A percentile compares a stretch with the other conserved stretches of the same genome.
Evolutionary conservation across 2,888 invertebrate species (phyloP).

Genomic region (Rhabditoides inermis): DNA sequence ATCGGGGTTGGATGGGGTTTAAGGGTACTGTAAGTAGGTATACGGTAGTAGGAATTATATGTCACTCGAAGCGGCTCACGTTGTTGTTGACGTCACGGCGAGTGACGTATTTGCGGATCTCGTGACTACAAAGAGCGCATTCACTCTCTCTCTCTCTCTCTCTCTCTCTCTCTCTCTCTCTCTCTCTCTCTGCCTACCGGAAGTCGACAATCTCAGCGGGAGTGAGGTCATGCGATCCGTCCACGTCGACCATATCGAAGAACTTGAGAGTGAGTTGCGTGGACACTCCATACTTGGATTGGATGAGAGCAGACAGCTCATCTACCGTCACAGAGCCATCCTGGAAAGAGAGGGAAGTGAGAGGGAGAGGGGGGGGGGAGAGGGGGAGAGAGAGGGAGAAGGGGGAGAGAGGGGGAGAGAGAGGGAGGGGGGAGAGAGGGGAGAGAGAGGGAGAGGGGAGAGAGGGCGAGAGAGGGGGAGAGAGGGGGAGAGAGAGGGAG

Average conservation of each 20-base stretch:
- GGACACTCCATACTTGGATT: background rate
- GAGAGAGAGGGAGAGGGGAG: background rate
- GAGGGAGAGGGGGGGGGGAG: background rate
- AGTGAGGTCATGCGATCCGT: constrained; percentile 35
- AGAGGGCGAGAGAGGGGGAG: background rate
- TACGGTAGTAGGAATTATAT: too few relatives aligned
- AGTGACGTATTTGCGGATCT: background rate
- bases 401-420: background rate
- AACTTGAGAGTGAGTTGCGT: constrained; percentile 2
- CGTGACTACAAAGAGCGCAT: background rate
- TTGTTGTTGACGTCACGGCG: background rate
- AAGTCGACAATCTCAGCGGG: constrained; percentile 50
- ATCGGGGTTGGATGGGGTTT: too few relatives aligned
- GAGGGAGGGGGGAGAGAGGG: background rate
- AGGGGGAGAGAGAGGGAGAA: background rate
- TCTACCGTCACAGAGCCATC: constrained; percentile 42
- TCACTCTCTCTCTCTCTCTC: background rate
- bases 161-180: background rate
- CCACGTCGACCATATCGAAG: constrained; percentile 46
- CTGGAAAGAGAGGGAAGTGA: background rate
- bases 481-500: constrained; percentile 1
- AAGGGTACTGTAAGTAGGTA: too few relatives aligned
- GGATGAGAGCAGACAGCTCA: constrained; percentile 36
- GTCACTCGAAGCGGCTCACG: too few relatives aligned
- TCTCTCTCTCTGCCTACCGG: constrained; percentile 12